A percentile compares a stretch with the other conserved stretches of the same genome.
Conservation (phyloP, 2,888 invertebrate species). For the Nasonovia ribisnigri region DNA sequence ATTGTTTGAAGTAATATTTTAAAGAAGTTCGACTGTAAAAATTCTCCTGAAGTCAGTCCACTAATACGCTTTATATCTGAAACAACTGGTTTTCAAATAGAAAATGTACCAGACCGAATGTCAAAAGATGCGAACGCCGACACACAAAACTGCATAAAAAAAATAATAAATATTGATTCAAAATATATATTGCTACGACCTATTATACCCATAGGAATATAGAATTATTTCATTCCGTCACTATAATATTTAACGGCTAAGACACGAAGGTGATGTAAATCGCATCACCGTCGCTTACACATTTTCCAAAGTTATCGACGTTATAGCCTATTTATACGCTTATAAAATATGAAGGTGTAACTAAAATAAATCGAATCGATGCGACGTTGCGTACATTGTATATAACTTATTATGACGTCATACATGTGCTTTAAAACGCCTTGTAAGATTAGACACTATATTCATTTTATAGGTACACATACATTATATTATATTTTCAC, state of each 20-base stretch:
- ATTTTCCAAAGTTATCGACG: background rate
- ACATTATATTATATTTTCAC: background rate
- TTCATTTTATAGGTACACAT: too few relatives aligned
- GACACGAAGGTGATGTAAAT: background rate
- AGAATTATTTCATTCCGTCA: background rate
- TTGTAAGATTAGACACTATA: background rate
- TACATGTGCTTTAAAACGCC: background rate
- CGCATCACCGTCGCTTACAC: background rate
- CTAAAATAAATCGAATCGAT: background rate
- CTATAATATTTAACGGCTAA: background rate
- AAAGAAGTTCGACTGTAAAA: background rate
- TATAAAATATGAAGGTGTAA: background rate
- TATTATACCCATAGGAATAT: background rate
- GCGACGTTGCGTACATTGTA: background rate
- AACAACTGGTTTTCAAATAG: background rate
- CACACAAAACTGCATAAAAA: background rate
- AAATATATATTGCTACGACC: background rate
- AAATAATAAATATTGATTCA: background rate
- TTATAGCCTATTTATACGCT: background rate
- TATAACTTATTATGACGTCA: constrained; percentile 5
- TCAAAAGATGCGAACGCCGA: background rate
- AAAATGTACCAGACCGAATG: background rate
- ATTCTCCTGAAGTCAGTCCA: background rate
- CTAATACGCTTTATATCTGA: background rate
- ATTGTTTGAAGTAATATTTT: background rate